Evolutionary conservation across 1,140 invertebrate genomes (phyloP), one percentile per base, ranked within the genome.

Genomic region (Babylonia areolata): DNA sequence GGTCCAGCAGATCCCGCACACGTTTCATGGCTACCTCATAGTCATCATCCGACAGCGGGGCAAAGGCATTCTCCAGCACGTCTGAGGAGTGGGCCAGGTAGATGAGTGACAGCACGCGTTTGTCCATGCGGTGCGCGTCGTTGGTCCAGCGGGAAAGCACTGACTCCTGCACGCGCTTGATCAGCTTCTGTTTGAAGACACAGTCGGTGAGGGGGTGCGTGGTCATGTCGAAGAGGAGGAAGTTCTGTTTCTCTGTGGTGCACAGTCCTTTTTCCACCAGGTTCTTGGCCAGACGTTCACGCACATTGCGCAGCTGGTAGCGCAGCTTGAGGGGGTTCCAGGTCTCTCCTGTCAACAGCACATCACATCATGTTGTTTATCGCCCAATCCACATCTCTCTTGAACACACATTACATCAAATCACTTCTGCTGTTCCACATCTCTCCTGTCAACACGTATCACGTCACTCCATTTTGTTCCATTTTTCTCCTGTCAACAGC

Each of bases 231-330:
- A 99, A 99, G 33, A 99, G 95, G 89, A 99, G 95, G 95, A 99
- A 99, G 95, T 99, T 99, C 95, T 99, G 99, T 95, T 99, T 99
- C 95, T 99, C 99, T 82, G 99, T 99, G 78, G 99, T 99, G 87
- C 99, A 96, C n/a, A 99, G 98, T 89, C 99, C 99, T 95, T 99
- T 99, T 94, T 99, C 99, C 33, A 99, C 99, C 90, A 99, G 96
- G 95, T 99, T 99, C 95, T 99, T 99, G 20, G 99, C 99, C 92
- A 99, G 95, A 92, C 99, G 96, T 95, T 99, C 99, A 88, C 99
- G 96, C 0, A 99, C 99, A 96, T 99, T 99, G 95, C 99, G 97
- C 89, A 99, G 95, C 94, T 99, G 99, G 95, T 99, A 99, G 91
- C 97, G 96, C 87, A 99, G 95, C 95, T 99, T 99, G 90, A 99